Conservation (phyloP, 2,113 vertebrate species). For the Camelus dromedarius region DNA sequence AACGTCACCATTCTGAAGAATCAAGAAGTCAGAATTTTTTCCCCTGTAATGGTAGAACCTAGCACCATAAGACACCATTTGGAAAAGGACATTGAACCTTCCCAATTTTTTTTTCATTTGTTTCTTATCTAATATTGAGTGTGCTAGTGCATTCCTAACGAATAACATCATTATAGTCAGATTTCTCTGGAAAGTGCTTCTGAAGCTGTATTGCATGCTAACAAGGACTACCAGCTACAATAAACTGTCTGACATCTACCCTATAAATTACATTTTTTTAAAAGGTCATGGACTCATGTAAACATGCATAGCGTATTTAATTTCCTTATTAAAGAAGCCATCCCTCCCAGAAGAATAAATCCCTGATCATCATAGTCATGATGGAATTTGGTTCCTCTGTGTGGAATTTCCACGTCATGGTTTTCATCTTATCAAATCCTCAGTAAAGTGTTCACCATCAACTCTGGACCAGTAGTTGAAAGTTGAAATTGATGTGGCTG, state of each 20-base stretch:
- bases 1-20: background rate
- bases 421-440: conserved; percentile 73
- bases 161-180: conserved; percentile 24
- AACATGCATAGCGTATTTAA: background rate
- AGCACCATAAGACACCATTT: background rate
- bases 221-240: background rate
- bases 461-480: conserved; percentile 48
- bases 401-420: conserved; percentile 43
- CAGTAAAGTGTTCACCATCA: conserved; percentile 63
- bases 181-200: conserved; percentile 43
- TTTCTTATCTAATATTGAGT: conserved; percentile 30
- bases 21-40: background rate
- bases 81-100: background rate
- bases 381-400: conserved; percentile 68
- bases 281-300: background rate
- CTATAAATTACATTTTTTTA: background rate
- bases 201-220: background rate
- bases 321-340: background rate
- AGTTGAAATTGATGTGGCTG: conserved; percentile 71
- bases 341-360: background rate
- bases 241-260: background rate
- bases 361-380: background rate
- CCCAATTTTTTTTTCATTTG: background rate
- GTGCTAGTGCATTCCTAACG: background rate
- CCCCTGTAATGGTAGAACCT: background rate